A percentile compares a stretch with the other conserved stretches of the same genome.
Evolutionary conservation across 2,888 invertebrate species (phyloP).

Genomic region (Amiota mariae): DNA sequence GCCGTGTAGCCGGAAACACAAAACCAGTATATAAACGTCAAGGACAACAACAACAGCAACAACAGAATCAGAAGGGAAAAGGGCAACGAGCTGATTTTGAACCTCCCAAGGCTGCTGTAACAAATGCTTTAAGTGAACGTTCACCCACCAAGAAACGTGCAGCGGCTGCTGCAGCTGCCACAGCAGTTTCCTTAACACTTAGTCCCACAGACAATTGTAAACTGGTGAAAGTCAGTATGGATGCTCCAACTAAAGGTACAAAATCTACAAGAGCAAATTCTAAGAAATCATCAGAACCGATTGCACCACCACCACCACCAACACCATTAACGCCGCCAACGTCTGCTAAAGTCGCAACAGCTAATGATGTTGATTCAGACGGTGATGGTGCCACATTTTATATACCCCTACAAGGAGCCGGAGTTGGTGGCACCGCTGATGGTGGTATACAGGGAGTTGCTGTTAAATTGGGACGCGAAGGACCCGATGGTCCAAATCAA

Average conservation of each 20-base stretch:
- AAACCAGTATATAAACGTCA: constrained; percentile 75
- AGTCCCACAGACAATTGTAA: constrained; percentile 74
- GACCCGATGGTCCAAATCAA: constrained; percentile 78
- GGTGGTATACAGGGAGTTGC: constrained; percentile 79
- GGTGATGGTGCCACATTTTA: constrained; percentile 78
- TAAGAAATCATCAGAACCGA: constrained; percentile 50
- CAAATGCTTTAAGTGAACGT: constrained; percentile 54
- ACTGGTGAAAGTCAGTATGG: constrained; percentile 76
- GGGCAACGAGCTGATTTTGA: background rate
- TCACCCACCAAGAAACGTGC: constrained; percentile 61
- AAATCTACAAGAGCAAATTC: constrained; percentile 42
- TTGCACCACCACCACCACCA: constrained; percentile 44
- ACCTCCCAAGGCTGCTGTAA: constrained; percentile 28
- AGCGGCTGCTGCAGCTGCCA: constrained; percentile 60
- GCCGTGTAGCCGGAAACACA: constrained; percentile 39
- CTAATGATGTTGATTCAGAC: constrained; percentile 74
- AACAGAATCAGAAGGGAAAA: constrained; percentile 32
- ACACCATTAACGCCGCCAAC: constrained; percentile 16
- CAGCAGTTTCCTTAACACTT: constrained; percentile 70
- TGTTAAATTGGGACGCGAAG: constrained; percentile 79
- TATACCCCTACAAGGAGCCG: constrained; percentile 77
- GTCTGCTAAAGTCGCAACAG: constrained; percentile 24
- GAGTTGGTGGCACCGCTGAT: constrained; percentile 62
- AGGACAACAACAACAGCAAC: constrained; percentile 67
- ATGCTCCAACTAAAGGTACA: constrained; percentile 58